Conservation (phyloP, 2,797 vertebrate species). For the Sitta carolinensis region DNA sequence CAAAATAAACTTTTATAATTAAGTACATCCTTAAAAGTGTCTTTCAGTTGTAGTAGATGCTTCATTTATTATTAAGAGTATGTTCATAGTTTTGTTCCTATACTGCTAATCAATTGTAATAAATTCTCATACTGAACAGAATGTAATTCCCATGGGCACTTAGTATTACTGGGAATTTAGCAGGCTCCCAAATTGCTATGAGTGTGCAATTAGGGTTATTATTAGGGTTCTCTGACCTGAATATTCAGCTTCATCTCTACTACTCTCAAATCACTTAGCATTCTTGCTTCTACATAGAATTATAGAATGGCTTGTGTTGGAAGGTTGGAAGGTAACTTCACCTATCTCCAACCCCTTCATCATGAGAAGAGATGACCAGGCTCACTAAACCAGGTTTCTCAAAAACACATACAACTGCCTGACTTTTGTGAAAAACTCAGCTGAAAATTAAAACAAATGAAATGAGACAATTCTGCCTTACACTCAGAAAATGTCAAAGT, state of each 20-base stretch:
- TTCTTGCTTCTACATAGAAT: neutral
- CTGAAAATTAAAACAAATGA: neutral
- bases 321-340: neutral
- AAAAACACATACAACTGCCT: neutral
- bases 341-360: fast-evolving
- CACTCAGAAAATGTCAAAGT: neutral
- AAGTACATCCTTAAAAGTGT: neutral
- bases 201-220: fast-evolving
- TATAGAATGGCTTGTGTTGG: neutral
- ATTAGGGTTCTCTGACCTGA: neutral
- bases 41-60: neutral
- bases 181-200: neutral
- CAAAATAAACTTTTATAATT: neutral
- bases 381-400: neutral
- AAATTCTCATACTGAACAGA: neutral
- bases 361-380: neutral
- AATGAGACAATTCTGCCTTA: neutral
- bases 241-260: neutral
- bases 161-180: neutral
- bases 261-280: neutral
- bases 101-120: neutral
- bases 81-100: neutral
- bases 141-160: neutral
- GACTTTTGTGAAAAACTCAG: neutral
- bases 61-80: neutral